These are phyloP conservation scores for Eudasyphora cyanicolor DNA, from an alignment of 2,888 invertebrate species.

Conservation along the genomic window DNA sequence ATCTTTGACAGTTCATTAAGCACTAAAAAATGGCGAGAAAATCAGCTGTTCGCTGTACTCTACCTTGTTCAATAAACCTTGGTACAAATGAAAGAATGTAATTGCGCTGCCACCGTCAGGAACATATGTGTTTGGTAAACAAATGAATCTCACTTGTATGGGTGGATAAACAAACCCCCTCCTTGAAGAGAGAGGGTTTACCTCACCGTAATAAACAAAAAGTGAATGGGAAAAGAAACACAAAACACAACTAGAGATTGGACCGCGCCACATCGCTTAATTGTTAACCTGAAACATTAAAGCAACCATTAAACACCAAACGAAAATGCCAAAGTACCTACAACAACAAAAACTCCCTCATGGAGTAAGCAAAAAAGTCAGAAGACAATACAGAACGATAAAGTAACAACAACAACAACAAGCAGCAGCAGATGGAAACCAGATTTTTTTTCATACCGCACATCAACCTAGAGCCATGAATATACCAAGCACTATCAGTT, in stretches of 20 bases:
- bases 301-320: slow-evolving; percentile 40
- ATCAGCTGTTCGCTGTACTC: no score
- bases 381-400: slow-evolving; percentile 16
- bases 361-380: slow-evolving; percentile 6
- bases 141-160: no score
- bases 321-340: slow-evolving; percentile 52
- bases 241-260: not conserved
- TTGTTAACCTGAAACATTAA: slow-evolving; percentile 43
- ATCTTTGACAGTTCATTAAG: no score
- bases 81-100: no score
- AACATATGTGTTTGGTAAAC: no score
- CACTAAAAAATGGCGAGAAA: no score
- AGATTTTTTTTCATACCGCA: slow-evolving; percentile 52
- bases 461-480: slow-evolving; percentile 34
- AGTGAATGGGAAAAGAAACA: not conserved
- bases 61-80: no score
- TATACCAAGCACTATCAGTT: slow-evolving; percentile 14
- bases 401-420: not conserved
- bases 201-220: slow-evolving; percentile 58
- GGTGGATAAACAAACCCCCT: no score
- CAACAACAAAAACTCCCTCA: slow-evolving; percentile 39
- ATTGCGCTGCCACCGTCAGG: no score
- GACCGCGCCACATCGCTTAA: slow-evolving; percentile 30
- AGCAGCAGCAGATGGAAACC: slow-evolving; percentile 47
- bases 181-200: no score